phyloP scores from a whole-genome alignment of 2,113 vertebrate species.

The Syngnathus scovelli region DNA sequence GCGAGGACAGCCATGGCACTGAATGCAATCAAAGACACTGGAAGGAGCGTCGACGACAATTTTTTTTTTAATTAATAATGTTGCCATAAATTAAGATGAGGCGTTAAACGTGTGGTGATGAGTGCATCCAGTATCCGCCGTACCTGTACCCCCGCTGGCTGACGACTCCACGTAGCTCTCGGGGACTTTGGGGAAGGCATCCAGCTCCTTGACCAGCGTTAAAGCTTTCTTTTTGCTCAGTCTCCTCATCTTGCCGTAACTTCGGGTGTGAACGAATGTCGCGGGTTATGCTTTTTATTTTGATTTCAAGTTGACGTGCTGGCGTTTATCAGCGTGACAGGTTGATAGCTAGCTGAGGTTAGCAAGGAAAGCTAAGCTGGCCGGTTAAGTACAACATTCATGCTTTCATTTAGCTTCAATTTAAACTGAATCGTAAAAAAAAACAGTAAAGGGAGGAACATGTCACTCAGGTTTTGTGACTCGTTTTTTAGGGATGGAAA shows the following conservation, averaged over 20 bases:
- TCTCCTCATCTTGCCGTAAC: constrained; percentile 83
- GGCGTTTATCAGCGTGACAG: background rate
- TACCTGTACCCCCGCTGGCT: constrained; percentile 70
- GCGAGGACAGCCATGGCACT: constrained; percentile 85
- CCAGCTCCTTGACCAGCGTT: constrained; percentile 89
- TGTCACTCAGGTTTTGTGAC: background rate
- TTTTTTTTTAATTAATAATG: background rate
- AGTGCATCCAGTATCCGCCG: background rate
- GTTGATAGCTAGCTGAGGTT: background rate
- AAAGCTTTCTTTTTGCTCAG: constrained; percentile 91
- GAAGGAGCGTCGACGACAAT: background rate
- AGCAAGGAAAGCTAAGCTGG: background rate
- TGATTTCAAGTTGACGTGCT: background rate
- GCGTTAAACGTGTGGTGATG: background rate
- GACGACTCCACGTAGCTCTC: constrained; percentile 95
- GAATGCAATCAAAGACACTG: constrained; percentile 94
- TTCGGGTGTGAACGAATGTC: background rate
- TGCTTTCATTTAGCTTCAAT: background rate
- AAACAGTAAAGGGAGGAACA: background rate
- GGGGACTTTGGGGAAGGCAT: constrained; percentile 96
- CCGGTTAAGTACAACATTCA: background rate
- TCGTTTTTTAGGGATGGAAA: background rate
- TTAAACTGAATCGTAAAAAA: too few species aligned
- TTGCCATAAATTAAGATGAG: background rate
- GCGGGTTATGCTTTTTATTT: background rate